phyloP scores from a whole-genome alignment of 1,140 invertebrate species.

The Amphibalanus amphitrite region DNA sequence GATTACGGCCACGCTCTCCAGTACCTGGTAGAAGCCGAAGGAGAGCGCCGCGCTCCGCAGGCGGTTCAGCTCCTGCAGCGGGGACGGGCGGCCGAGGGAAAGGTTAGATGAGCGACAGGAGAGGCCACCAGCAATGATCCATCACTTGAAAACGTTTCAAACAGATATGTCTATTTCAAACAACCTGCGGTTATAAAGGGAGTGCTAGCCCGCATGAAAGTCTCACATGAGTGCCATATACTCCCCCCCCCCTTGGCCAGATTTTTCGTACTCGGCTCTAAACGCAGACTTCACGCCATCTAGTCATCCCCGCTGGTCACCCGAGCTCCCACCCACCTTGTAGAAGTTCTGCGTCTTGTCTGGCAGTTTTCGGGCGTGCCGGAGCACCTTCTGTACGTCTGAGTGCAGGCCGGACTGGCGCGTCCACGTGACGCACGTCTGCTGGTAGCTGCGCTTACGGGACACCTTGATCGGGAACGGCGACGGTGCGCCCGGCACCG shows the following conservation, averaged over 20 bases:
- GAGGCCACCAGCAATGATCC: background rate
- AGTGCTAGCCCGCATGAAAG: too few relatives aligned
- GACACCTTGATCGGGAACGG: constrained; percentile 47
- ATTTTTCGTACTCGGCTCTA: too few relatives aligned
- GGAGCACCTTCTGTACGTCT: constrained; percentile 89
- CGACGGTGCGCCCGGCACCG: constrained; percentile 16
- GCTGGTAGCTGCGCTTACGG: constrained; percentile 60
- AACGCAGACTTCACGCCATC: too few relatives aligned
- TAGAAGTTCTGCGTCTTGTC: constrained; percentile 92
- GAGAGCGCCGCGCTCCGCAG: constrained; percentile 71
- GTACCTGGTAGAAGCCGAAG: constrained; percentile 42
- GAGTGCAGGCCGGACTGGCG: constrained; percentile 72
- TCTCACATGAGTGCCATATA: too few relatives aligned
- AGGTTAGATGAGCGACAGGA: constrained; percentile 4
- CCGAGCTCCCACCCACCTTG: constrained; percentile 40
- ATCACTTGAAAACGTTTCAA: too few relatives aligned
- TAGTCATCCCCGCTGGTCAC: too few relatives aligned
- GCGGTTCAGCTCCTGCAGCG: constrained; percentile 82
- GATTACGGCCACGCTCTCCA: constrained; percentile 38
- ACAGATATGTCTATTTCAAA: too few relatives aligned
- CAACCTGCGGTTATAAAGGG: too few relatives aligned
- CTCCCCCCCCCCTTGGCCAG: too few relatives aligned
- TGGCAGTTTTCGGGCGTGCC: constrained; percentile 84
- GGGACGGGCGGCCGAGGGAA: constrained; percentile 21
- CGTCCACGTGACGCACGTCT: constrained; percentile 68